phyloP scores from a whole-genome alignment of 2,888 invertebrate species.

The Drymonia ruficornis region DNA sequence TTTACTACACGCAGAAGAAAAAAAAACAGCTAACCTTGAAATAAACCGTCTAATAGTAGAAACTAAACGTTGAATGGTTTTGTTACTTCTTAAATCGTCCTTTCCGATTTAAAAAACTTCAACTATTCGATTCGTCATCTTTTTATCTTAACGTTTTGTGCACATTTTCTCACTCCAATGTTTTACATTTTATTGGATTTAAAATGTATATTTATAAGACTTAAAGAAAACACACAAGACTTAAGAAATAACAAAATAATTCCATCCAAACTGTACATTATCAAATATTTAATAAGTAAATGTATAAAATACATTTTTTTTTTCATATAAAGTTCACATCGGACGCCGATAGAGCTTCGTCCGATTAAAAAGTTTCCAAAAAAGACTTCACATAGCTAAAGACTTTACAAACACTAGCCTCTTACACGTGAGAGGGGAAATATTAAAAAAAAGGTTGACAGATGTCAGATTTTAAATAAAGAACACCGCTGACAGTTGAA shows the following conservation, averaged over 20 bases:
- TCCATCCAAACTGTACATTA: constrained; percentile 36
- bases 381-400: constrained; percentile 58
- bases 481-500: constrained; percentile 1
- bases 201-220: not conserved
- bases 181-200: not conserved
- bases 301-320: constrained; percentile 81
- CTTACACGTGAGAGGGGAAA: constrained; percentile 31
- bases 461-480: constrained; percentile 28
- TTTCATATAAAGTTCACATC: constrained; percentile 69
- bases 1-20: constrained; percentile 72
- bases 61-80: constrained; percentile 21
- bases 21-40: constrained; percentile 60
- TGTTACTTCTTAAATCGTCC: constrained; percentile 24
- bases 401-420: constrained; percentile 51
- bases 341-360: constrained; percentile 48
- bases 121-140: too few relatives aligned
- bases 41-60: constrained; percentile 46
- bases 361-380: constrained; percentile 76
- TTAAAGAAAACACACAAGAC: not conserved
- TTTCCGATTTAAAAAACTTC: constrained; percentile 15
- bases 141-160: too few relatives aligned
- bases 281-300: constrained; percentile 65
- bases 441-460: constrained; percentile 36
- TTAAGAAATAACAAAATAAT: constrained; percentile 30
- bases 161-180: too few relatives aligned